Base-by-base conservation (phyloP, 2,888 invertebrate genomes). In the Drosophila helvetica region DNA sequence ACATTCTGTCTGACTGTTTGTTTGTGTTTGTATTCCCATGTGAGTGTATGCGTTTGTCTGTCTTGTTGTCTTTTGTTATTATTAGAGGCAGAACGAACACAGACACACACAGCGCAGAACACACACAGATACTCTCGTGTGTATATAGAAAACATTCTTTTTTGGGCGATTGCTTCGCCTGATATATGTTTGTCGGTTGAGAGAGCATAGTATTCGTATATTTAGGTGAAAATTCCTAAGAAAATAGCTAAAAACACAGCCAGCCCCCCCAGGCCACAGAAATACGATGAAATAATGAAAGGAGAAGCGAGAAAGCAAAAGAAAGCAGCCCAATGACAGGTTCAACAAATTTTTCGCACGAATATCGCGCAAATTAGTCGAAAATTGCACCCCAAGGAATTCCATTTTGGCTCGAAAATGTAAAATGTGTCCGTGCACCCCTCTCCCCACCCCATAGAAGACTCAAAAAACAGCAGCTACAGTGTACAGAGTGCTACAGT, bases 171-270 rank as follows among this genome's bases (percentile, higher is more conserved):
- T 72, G 78, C 75, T 65, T 48, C 62, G 67, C 68, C 56, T 63
- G 80, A 80, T 76, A 84, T 58, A 75, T 68, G 47, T 71, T 68
- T 66, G 66, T 60, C 76, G 48, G 50, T 47, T 55, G 17, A 7
- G 33, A 33, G 38, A 38, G 38, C n/a, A 38, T 58, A 27, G 52
- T 46, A 45, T 51, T 50, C 58, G 74, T 69, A 65, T 81, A 80
- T 84, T 77, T 84, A 75, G 74, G 74, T 78, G 66, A 68, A 85
- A 86, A 88, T 84, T 88, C 79, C 74, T 74, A 46, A 64, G 70
- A 77, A 84, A 80, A 88, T 72, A 68, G 72, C 78, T 68, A 76
- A 73, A 61, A 30, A 47, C 59, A 53, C 43, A 48, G 60, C 59
- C 4, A 22, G 53, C 42, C 33, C 33, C 22, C 22, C 22, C 22